Evolutionary conservation across 2,113 vertebrate species (phyloP).

Genomic region (Myiozetetes cayanensis): DNA sequence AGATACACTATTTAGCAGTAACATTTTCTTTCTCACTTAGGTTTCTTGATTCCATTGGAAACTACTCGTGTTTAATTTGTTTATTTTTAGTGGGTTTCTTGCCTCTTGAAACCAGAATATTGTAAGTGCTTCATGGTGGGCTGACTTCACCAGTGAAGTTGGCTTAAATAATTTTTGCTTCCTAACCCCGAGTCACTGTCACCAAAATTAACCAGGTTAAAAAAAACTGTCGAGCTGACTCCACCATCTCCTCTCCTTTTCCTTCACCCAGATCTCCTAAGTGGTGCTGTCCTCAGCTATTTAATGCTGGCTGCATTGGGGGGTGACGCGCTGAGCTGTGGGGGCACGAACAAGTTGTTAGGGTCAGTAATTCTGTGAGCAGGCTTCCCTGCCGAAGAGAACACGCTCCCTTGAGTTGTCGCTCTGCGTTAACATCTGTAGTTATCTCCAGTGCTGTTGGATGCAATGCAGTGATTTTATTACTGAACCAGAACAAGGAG

Average conservation of each 20-base stretch:
- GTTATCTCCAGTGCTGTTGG: background rate
- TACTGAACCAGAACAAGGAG: background rate
- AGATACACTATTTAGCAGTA: background rate
- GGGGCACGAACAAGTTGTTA: background rate
- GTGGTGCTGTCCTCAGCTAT: background rate
- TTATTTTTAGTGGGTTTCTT: background rate
- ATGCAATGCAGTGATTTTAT: background rate
- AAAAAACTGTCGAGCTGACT: background rate
- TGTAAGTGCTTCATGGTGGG: background rate
- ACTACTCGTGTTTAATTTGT: background rate
- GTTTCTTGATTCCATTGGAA: background rate
- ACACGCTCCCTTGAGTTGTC: background rate
- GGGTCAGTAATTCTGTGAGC: background rate
- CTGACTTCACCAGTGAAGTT: background rate
- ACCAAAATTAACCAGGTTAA: background rate
- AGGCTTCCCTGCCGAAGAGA: background rate
- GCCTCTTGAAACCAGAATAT: background rate
- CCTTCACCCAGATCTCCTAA: background rate
- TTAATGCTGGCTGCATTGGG: background rate
- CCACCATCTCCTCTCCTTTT: background rate
- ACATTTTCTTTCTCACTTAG: background rate
- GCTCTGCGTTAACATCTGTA: fast-evolving
- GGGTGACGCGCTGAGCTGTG: background rate
- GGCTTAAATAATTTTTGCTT: background rate
- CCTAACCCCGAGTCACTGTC: background rate